Percentiles rank a stretch among this genome's conserved stretches.
phyloP scores from a whole-genome alignment of 2,113 vertebrate genomes.

The Poeciliopsis retropinna region DNA sequence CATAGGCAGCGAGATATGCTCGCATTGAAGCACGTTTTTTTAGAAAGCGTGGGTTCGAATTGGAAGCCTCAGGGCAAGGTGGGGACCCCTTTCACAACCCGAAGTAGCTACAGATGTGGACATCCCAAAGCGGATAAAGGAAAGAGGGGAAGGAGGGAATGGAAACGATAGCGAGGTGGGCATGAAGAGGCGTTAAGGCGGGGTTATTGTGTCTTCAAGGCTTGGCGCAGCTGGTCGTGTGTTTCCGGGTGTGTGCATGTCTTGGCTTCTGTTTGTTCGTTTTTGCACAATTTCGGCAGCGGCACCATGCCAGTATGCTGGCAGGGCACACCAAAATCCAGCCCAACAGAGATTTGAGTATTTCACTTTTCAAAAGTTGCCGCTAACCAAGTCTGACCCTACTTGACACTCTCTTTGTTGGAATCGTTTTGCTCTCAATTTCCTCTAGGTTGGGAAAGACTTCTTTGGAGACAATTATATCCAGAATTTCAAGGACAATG shows the following conservation, averaged over 20 bases:
- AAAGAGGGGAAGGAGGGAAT: conserved; percentile 66
- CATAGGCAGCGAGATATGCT: conserved; percentile 66
- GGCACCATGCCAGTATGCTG: conserved; percentile 79
- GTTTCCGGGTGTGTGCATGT: conserved; percentile 71
- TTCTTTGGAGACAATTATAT: conserved; percentile 96
- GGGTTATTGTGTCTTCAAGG: conserved; percentile 80
- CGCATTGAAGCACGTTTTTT: conserved; percentile 78
- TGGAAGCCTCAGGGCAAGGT: conserved; percentile 76
- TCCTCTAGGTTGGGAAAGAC: conserved; percentile 93
- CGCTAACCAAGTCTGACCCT: conserved; percentile 80
- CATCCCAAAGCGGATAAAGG: conserved; percentile 72
- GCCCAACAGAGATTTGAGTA: conserved; percentile 75
- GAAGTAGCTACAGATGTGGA: conserved; percentile 77
- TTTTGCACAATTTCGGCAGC: conserved; percentile 70
- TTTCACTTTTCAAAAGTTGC: conserved; percentile 77
- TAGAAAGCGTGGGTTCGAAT: conserved; percentile 81
- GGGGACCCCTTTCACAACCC: conserved; percentile 75
- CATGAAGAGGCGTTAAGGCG: conserved; percentile 78
- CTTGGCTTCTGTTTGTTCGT: conserved; percentile 71
- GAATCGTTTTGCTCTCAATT: conserved; percentile 74
- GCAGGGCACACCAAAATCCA: conserved; percentile 75
- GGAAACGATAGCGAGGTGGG: conserved; percentile 70
- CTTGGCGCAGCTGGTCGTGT: conserved; percentile 80
- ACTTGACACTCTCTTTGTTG: conserved; percentile 70
- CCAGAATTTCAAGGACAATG: conserved; percentile 92